phyloP scores from a whole-genome alignment of 64 coral and sea anemone species.

The Pachyseris speciosa region DNA sequence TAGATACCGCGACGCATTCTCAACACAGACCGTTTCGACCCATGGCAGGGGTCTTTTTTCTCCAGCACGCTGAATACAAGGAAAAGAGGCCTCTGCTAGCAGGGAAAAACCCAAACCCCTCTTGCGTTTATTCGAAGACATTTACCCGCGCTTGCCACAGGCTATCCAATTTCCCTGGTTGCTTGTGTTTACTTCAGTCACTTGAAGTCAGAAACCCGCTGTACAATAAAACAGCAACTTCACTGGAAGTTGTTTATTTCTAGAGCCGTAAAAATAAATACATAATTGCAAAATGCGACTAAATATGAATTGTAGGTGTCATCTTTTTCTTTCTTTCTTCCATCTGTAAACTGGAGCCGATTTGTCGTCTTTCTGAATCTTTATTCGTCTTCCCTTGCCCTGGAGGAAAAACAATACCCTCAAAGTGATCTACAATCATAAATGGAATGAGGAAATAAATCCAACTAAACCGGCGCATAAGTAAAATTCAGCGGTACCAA shows the following conservation, averaged over 20 bases:
- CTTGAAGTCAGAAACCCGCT: no score
- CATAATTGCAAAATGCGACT: background rate
- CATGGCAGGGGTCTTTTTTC: no score
- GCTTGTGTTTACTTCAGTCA: no score
- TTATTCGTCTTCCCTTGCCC: conserved; percentile 72
- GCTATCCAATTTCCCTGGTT: no score
- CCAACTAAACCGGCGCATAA: no score
- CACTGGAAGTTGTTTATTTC: background rate
- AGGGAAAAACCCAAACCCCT: no score
- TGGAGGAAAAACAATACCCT: background rate
- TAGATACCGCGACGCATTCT: no score
- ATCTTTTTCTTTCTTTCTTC: conserved; percentile 79
- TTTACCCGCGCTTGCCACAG: background rate
- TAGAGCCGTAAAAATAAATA: background rate
- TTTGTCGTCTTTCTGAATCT: conserved; percentile 42
- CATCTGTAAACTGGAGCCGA: conserved; percentile 75
- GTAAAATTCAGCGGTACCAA: no score
- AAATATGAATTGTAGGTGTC: background rate
- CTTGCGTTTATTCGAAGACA: no score
- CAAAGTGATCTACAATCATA: background rate
- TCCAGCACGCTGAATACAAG: no score
- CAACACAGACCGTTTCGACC: no score
- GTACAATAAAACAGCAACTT: background rate
- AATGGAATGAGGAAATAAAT: background rate
- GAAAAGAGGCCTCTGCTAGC: no score